phyloP scores from a whole-genome alignment of 2,797 vertebrate genomes.

The Platalea minor region DNA sequence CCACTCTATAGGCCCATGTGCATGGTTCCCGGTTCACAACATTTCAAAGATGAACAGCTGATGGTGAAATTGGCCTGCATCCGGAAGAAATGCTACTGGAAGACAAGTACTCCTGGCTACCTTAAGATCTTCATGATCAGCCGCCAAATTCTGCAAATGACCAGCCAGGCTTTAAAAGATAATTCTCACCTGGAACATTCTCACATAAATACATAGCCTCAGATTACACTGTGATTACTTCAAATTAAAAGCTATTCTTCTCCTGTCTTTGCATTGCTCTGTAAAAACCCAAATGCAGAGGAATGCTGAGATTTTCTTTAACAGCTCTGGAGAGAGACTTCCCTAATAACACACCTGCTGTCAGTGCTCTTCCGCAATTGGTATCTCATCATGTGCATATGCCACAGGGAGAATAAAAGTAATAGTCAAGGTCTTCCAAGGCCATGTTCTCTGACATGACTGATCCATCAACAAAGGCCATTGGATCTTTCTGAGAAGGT shows the following conservation, averaged over 20 bases:
- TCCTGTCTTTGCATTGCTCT: neutral
- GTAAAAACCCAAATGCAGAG: neutral
- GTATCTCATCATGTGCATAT: neutral
- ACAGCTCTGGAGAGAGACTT: neutral
- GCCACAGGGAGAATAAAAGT: neutral
- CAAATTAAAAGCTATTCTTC: neutral
- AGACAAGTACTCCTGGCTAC: neutral
- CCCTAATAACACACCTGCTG: accelerated
- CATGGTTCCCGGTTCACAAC: accelerated
- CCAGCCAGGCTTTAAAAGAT: neutral
- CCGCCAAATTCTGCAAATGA: neutral
- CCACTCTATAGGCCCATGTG: accelerated
- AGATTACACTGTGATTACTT: neutral
- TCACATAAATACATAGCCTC: neutral
- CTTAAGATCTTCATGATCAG: neutral
- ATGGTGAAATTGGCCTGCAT: neutral
- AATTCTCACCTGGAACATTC: neutral
- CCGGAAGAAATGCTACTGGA: neutral
- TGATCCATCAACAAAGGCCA: neutral
- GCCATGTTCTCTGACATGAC: neutral
- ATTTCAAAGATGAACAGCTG: neutral
- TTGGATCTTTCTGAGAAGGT: neutral
- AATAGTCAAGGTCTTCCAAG: neutral
- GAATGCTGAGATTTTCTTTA: neutral
- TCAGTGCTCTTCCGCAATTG: neutral